These are phyloP conservation scores for Lepus oiostolus DNA, from an alignment of 2,797 vertebrate genomes.

Conservation along the genomic window DNA sequence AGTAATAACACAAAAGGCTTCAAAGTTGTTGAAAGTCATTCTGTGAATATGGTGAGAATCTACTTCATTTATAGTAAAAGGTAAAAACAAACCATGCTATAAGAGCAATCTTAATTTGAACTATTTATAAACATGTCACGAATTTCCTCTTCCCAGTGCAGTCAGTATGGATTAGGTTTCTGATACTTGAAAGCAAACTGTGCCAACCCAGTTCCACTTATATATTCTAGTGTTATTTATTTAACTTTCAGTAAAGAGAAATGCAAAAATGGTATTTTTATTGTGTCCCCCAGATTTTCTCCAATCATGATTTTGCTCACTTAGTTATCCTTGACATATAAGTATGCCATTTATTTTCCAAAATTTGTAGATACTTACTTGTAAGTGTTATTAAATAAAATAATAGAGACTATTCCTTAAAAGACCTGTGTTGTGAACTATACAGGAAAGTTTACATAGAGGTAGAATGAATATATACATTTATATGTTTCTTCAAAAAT, in stretches of 20 bases:
- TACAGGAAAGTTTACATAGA: neutral
- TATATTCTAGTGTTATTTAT: neutral
- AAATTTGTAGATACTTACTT: neutral
- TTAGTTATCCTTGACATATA: neutral
- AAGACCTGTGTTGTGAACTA: neutral
- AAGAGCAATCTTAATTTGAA: neutral
- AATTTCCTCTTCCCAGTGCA: neutral
- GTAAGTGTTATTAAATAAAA: neutral
- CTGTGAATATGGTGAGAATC: neutral
- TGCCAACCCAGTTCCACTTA: neutral
- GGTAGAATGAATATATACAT: neutral
- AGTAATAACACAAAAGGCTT: neutral
- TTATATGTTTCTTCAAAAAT: slow-evolving; percentile 14
- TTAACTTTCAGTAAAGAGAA: neutral
- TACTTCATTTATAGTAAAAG: neutral
- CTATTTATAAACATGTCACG: neutral
- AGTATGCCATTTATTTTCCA: neutral
- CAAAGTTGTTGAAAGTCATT: neutral
- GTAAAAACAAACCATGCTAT: neutral
- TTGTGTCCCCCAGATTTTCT: neutral
- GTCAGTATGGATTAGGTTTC: neutral
- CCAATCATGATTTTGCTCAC: neutral
- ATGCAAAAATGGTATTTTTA: neutral
- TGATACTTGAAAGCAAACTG: neutral
- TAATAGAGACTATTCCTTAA: neutral